A percentile compares a stretch with the other conserved stretches of the same genome.
These are phyloP conservation scores for Tauraco erythrolophus DNA, from an alignment of 2,113 vertebrate species.

Conservation along the genomic window DNA sequence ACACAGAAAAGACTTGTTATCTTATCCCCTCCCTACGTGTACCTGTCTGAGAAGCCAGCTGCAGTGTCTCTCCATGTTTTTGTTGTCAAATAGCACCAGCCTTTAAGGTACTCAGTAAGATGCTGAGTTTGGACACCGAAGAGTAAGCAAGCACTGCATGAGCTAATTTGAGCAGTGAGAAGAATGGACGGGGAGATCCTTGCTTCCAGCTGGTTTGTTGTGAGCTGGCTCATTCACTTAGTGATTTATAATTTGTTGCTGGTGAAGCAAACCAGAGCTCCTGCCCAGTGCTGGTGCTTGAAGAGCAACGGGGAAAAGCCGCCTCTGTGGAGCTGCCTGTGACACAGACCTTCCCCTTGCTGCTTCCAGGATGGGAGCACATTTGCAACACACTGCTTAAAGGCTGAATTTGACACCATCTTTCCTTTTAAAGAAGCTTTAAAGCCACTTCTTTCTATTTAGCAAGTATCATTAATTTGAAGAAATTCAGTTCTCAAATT, in stretches of 20 bases:
- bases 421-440: neutral
- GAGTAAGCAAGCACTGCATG: neutral
- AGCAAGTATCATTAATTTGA: neutral
- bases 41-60: neutral
- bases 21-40: neutral
- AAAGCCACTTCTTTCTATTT: neutral
- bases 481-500: constrained; percentile 1
- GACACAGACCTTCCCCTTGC: neutral
- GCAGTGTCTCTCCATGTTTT: neutral
- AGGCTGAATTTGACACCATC: neutral
- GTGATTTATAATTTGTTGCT: constrained; percentile 13
- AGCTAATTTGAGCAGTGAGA: neutral
- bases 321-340: neutral
- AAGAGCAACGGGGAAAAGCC: neutral
- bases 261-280: constrained; percentile 5
- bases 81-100: neutral
- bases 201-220: constrained; percentile 7
- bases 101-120: neutral
- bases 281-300: neutral
- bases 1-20: neutral
- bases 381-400: neutral
- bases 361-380: neutral
- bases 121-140: neutral
- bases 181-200: neutral
- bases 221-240: neutral